These are phyloP conservation scores for Rhynchopsitta pachyrhyncha DNA, from an alignment of 2,113 vertebrate species.

Conservation along the genomic window DNA sequence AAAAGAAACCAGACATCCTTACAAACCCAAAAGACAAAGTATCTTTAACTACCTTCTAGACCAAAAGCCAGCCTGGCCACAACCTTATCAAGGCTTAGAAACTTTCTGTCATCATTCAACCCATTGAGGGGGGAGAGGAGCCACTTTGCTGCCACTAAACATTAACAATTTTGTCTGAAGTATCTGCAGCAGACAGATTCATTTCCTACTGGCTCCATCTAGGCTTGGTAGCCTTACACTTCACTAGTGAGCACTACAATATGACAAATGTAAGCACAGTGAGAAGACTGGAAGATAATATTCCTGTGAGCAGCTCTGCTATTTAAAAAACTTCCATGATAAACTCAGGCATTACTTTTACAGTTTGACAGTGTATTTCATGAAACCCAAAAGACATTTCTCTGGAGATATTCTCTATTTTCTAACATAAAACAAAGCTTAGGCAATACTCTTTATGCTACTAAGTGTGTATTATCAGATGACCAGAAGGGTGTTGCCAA, in stretches of 20 bases:
- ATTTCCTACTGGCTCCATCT: conserved; percentile 66
- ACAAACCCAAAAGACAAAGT: neutral
- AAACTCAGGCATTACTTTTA: conserved; percentile 13
- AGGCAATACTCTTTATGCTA: neutral
- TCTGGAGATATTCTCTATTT: neutral
- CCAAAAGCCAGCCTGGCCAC: conserved; percentile 14
- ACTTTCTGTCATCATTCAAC: conserved; percentile 62
- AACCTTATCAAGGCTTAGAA: conserved; percentile 61
- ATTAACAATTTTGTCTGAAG: conserved; percentile 69
- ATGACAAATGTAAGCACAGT: conserved; percentile 60
- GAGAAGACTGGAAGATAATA: conserved; percentile 29
- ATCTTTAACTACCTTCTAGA: conserved; percentile 59
- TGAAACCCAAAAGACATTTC: conserved; percentile 1
- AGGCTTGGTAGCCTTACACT: conserved; percentile 28
- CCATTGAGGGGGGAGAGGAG: neutral
- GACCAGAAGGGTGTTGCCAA: neutral
- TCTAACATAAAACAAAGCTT: neutral
- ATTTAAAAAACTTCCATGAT: neutral
- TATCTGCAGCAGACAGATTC: conserved; percentile 62
- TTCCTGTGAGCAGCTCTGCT: neutral
- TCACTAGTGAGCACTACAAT: neutral
- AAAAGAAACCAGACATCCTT: conserved; percentile 63
- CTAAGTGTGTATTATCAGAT: neutral
- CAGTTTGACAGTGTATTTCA: neutral
- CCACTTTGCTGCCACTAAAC: conserved; percentile 49